Evolutionary conservation across 2,113 vertebrate genomes (phyloP).

Genomic region (Athene noctua): DNA sequence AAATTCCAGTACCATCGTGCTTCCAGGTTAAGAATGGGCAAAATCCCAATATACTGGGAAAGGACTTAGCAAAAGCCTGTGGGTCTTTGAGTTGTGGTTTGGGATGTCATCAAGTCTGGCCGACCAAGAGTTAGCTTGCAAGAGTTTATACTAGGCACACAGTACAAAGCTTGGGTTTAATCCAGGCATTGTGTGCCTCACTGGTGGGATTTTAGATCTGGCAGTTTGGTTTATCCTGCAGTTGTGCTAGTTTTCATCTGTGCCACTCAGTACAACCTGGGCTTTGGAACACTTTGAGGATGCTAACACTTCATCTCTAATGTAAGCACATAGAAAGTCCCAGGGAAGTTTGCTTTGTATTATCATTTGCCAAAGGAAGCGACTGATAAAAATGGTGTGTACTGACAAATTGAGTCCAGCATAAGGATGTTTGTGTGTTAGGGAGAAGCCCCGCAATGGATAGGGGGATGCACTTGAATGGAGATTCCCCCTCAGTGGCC

Average conservation of each 20-base stretch:
- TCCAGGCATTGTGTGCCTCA: not conserved
- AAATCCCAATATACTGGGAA: not conserved
- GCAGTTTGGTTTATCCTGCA: not conserved
- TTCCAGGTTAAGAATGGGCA: not conserved
- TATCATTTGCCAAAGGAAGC: conserved; percentile 1
- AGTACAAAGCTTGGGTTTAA: not conserved
- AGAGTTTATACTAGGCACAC: not conserved
- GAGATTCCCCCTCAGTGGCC: not conserved
- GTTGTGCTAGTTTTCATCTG: not conserved
- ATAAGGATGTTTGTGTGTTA: accelerated
- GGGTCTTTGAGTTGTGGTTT: not conserved
- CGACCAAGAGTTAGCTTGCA: not conserved
- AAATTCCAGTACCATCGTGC: not conserved
- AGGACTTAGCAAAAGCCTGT: not conserved
- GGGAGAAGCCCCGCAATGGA: not conserved
- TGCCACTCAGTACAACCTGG: not conserved
- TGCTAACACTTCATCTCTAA: conserved; percentile 25
- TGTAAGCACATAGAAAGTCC: conserved; percentile 10
- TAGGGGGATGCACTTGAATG: not conserved
- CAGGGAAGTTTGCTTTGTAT: not conserved
- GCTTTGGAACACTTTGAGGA: not conserved
- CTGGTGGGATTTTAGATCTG: not conserved
- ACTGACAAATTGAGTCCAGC: not conserved
- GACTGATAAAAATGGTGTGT: not conserved
- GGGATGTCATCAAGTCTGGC: not conserved